Evolutionary conservation across 2,113 vertebrate species (phyloP), one percentile per base, ranked within the genome.

Genomic region (Hemibates koningsi): DNA sequence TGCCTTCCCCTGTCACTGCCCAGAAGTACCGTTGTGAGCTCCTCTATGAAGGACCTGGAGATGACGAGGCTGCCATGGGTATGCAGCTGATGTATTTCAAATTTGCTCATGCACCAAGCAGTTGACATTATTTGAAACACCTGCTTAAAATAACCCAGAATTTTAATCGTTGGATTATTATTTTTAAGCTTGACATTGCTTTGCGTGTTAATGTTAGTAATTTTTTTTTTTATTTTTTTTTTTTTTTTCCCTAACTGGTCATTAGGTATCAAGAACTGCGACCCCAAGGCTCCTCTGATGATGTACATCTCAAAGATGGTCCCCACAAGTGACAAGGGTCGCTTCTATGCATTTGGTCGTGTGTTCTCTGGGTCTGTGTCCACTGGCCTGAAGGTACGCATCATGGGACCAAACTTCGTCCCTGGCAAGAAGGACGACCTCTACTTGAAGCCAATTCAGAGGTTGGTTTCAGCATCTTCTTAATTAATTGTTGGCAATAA

Each of bases 291-390:
- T 3, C 98, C 98, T 1, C 94, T 99, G 29, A 99, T 99, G 98
- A 98, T 99, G 97, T 99, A 99, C 96, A 99, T 99, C 91, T 99
- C 98, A n/a, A 99, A 99, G 95, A 99, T 99, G 98, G 98, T 99
- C 88, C 98, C 98, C 57, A 99, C 98, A 29, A 96, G 95, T 0
- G 98, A 99, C 94, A 99, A 99, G 90, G 98, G 98, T 84, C 97
- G 98, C 19, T 99, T 99, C 94, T 99, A 99, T 0, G 98, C 98
- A 36, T 99, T 99, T 0, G 98, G 98, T 2, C 97, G 98, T 4
- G 98, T 99, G 34, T 99, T 99, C 93, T 99, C 98, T 36, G 98
- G 98, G 19, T 88, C 93, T 4, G 98, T 99, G 11, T 97, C 98
- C 1, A 98, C 98, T 48, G 98, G 98, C 80, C 92, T 97, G 84